Evolutionary conservation across 2,113 vertebrate genomes (phyloP).

Genomic region (Colossoma macropomum): DNA sequence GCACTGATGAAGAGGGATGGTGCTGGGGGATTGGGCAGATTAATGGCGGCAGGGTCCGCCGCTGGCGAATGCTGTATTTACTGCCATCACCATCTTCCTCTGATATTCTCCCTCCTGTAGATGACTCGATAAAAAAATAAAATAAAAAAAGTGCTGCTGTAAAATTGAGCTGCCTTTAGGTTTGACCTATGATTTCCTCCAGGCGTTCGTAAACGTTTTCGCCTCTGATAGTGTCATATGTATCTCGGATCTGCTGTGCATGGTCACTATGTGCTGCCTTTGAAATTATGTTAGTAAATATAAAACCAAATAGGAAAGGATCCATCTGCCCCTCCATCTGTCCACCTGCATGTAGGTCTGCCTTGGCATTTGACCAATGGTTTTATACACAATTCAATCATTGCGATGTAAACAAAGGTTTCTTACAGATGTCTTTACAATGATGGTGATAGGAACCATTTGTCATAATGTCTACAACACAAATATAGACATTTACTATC

Average conservation of each 20-base stretch:
- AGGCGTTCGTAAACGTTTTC: not conserved
- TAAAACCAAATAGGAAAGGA: not conserved
- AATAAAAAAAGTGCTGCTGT: not conserved
- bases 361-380: not conserved
- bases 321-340: not conserved
- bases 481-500: not conserved
- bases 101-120: not conserved
- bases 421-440: no score
- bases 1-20: conserved; percentile 11
- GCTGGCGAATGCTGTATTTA: conserved; percentile 7
- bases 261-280: not conserved
- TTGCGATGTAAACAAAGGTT: no score
- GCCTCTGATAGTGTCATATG: not conserved
- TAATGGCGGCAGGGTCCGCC: not conserved
- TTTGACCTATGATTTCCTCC: not conserved
- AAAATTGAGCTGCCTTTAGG: not conserved
- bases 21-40: not conserved
- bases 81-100: not conserved
- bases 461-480: not conserved
- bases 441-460: not conserved
- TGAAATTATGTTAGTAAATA: not conserved
- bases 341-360: not conserved
- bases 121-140: not conserved
- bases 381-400: no score
- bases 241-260: not conserved